phyloP scores from a whole-genome alignment of 1,140 invertebrate species.

The Drosophila sucinea region DNA sequence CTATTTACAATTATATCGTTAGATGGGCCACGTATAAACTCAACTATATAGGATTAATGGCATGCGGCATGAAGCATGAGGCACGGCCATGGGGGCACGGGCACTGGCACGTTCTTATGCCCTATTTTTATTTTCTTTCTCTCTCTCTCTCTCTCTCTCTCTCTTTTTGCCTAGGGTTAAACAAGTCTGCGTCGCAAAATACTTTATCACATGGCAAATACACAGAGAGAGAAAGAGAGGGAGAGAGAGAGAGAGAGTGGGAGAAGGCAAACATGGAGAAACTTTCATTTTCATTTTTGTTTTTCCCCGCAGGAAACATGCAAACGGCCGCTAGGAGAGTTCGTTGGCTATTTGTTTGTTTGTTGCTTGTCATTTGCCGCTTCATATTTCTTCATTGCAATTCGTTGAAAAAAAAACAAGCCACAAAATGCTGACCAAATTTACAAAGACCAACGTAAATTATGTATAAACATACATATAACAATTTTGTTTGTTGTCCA shows the following conservation, averaged over 20 bases:
- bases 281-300: not conserved
- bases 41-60: too few species aligned
- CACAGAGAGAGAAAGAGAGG: not conserved
- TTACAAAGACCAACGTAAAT: not conserved
- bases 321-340: constrained; percentile 13
- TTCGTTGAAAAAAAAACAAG: constrained; percentile 27
- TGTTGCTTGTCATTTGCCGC: constrained; percentile 43
- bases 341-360: constrained; percentile 25
- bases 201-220: constrained; percentile 25
- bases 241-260: too few species aligned
- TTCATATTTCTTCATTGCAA: constrained; percentile 70
- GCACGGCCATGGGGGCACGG: not conserved
- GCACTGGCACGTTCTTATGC: constrained; percentile 22
- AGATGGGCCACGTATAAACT: too few species aligned
- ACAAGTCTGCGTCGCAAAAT: constrained; percentile 29
- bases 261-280: not conserved
- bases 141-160: not conserved
- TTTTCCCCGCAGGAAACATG: constrained; percentile 8
- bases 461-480: constrained; percentile 8
- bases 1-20: too few species aligned
- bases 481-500: not conserved
- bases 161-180: constrained; percentile 17
- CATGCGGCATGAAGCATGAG: too few species aligned
- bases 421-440: constrained; percentile 16
- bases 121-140: constrained; percentile 2